Base-by-base conservation (phyloP, 2,113 vertebrate genomes). In the Shinisaurus crocodilurus region DNA sequence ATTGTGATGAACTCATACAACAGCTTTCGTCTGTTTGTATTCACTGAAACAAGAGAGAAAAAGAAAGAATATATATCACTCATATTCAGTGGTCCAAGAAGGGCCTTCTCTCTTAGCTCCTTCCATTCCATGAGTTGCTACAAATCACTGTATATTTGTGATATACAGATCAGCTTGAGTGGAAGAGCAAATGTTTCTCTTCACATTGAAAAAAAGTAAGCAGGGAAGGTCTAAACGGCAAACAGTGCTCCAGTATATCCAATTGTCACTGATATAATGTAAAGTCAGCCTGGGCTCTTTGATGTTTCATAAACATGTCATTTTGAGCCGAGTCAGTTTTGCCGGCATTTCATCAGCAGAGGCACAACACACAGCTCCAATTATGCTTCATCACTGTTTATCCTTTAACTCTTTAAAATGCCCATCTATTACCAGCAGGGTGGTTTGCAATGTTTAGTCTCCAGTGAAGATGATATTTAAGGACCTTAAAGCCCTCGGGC, bases 221-320 rank as follows among this genome's bases (percentile, higher is more conserved):
- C 92, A 94, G 93, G 94, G 94, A 89, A 93, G 93, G 92, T 93
- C 95, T 94, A 96, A 95, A 95, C 94, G 94, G 94, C 95, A 94
- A 95, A 92, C 93, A 93, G 91, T 3, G 0, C 94, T 94, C 92
- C 95, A 95, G 90, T 94, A 93, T 95, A 96, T 95, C 94, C 96
- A 94, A 95, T 96, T 96, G 96, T 96, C 96, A 94, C 96, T 95
- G 96, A 96, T 96, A 93, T 82, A 96, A 94, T 32, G 90, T 95
- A 92, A 95, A 96, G 95, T 94, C 96, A 94, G 93, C 93, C 90
- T 92, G 92, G 87, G 81, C 95, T 91, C 95, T 95, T 95, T 96
- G 95, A 96, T 96, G 95, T 96, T 94, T 93, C 91, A 89, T 94
- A 95, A 96, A 96, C 95, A 96, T 96, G 96, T 96, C 96, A 95